Base-by-base conservation (phyloP, 2,888 invertebrate genomes). In the Trachelus stipa region DNA sequence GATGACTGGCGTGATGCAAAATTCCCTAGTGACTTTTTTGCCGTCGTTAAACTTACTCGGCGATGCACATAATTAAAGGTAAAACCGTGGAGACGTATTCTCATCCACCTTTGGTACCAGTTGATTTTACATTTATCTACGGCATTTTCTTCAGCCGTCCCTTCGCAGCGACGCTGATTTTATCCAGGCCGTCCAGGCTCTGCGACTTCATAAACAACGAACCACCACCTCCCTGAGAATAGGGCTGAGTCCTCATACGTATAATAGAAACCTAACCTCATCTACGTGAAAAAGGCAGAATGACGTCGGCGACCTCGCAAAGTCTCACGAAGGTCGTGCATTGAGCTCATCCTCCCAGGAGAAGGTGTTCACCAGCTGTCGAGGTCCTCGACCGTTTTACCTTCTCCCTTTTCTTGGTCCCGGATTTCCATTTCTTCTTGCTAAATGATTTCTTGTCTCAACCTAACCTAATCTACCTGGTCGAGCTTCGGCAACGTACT, bases 291-390 rank as follows among this genome's bases (percentile, higher is more conserved):
- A 83, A 85, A 83, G 84, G 85, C 85, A 84, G 87, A 88, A 87
- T 88, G 89, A 89, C 88, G 90, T 90, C 90, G 88, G 89, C 87
- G 90, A 91, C 90, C 91, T 89, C 88, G 88, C 90, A 90, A 90
- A 90, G 91, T 87, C 90, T 87, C 88, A 83, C 88, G 90, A 91
- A 91, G 91, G 91, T 87, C 91, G 91, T 90, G 88, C 90, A 87
- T 90, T 90, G 89, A 91, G 91, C 89, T 87, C 85, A 81, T 84
- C 81, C 81, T 82, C 79, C 85, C 84, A 85, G 85, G 84, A 82
- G 84, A 83, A 87, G 86, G 83, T 86, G 83, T 82, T 79, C 78
- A 23, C 73, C 31, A 35, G 69, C 75, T 30, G 35, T 34, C 4
- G n/a, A 30, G 34, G 11, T 74, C 34, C 34, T 74, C 12, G 23